A percentile compares a stretch with the other conserved stretches of the same genome.
Evolutionary conservation across 2,888 invertebrate species (phyloP).

Genomic region (Apodemia zela): DNA sequence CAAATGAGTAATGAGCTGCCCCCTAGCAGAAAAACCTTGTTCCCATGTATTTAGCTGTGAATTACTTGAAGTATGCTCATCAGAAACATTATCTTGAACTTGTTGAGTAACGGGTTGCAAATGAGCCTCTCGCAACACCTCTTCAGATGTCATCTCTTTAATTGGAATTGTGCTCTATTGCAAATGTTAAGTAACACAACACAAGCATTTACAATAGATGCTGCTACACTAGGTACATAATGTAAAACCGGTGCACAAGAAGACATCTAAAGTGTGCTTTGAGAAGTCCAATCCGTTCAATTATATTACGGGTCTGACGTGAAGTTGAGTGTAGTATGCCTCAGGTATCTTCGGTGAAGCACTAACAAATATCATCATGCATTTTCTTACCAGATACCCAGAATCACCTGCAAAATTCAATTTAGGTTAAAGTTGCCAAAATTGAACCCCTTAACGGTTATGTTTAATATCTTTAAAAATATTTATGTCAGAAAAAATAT

Average conservation of each 20-base stretch:
- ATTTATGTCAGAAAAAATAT: no score
- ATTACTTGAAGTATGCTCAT: background rate
- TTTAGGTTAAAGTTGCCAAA: no score
- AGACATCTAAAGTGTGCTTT: constrained; percentile 30
- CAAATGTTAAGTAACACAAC: constrained; percentile 28
- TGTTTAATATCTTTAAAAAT: no score
- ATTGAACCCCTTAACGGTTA: no score
- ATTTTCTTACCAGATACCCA: constrained; percentile 21
- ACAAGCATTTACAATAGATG: constrained; percentile 27
- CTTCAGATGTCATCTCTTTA: constrained; percentile 13
- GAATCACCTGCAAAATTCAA: constrained; percentile 21
- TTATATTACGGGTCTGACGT: constrained; percentile 20
- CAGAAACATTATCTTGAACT: background rate
- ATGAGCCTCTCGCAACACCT: background rate
- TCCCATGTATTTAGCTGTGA: background rate
- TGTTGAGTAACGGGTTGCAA: background rate
- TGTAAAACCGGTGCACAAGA: constrained; percentile 25
- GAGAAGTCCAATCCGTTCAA: constrained; percentile 28
- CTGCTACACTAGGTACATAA: constrained; percentile 26
- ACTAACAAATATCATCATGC: constrained; percentile 22
- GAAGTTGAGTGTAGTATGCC: constrained; percentile 18
- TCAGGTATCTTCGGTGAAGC: constrained; percentile 19
- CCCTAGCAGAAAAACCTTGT: background rate
- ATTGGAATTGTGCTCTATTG: constrained; percentile 17
- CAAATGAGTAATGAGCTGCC: background rate